These are phyloP conservation scores for Eledone cirrhosa DNA, from an alignment of 2,888 invertebrate genomes.

Conservation along the genomic window DNA sequence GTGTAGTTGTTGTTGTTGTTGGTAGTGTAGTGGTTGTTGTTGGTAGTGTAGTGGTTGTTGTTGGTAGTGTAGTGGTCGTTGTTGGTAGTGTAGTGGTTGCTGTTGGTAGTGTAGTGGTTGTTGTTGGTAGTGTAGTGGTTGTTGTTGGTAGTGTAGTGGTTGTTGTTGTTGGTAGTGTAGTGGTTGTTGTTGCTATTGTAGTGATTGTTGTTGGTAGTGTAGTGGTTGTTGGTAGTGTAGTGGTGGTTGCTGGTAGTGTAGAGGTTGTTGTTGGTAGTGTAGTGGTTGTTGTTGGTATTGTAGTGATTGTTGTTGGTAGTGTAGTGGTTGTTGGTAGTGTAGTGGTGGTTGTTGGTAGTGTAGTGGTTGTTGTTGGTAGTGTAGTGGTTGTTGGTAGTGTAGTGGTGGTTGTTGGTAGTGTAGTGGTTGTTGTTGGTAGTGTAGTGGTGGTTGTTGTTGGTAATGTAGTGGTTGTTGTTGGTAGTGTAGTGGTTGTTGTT, in stretches of 20 bases:
- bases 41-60: background rate
- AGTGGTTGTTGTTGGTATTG: background rate
- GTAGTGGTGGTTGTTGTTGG: background rate
- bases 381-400: background rate
- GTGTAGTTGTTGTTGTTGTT: background rate
- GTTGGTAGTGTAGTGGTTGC: background rate
- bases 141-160: background rate
- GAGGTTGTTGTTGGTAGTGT: no score
- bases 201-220: background rate
- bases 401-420: background rate
- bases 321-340: background rate
- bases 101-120: background rate
- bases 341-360: background rate
- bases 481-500: background rate
- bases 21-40: background rate
- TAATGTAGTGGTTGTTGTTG: background rate
- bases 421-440: background rate
- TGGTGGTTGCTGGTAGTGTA: no score
- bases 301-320: background rate
- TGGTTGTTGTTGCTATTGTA: background rate
- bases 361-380: no score
- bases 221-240: background rate
- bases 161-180: background rate
- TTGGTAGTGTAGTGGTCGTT: background rate
- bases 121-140: background rate